A percentile compares a stretch with the other conserved stretches of the same genome.
phyloP scores from a whole-genome alignment of 2,113 vertebrate species.

The Bufo gargarizans region DNA sequence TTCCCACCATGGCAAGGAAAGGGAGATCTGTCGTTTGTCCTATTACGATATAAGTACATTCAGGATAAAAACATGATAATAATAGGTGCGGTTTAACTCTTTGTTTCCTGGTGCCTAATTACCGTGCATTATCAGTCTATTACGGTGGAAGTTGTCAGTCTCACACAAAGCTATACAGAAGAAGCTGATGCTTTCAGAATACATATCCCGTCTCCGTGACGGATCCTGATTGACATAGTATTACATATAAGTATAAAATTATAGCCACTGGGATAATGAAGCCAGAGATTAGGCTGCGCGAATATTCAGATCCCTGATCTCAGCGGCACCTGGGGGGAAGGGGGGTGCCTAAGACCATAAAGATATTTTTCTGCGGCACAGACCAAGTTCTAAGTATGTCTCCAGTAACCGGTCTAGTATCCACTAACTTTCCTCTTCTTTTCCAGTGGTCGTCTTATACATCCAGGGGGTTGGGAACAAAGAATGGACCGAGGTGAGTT shows the following conservation, averaged over 20 bases:
- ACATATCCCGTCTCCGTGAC: not conserved
- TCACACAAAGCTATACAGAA: not conserved
- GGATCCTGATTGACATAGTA: not conserved
- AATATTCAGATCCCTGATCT: not conserved
- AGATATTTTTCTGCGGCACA: not conserved
- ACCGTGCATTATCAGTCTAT: not conserved
- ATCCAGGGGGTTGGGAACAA: conserved; percentile 79
- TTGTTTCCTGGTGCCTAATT: not conserved
- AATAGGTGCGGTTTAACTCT: not conserved
- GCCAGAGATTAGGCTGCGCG: not conserved
- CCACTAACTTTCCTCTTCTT: conserved; percentile 52
- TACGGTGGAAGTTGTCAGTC: not conserved
- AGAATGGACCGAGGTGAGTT: conserved; percentile 86
- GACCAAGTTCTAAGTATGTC: not conserved
- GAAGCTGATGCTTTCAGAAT: not conserved
- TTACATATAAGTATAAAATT: not conserved
- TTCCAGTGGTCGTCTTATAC: conserved; percentile 81
- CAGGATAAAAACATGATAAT: no score
- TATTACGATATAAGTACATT: no score
- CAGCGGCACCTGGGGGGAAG: not conserved
- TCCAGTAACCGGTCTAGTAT: not conserved
- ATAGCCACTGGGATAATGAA: not conserved
- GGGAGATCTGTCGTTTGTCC: no score
- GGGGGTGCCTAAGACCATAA: not conserved
- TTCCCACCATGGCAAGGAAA: no score